Evolutionary conservation across 1,140 invertebrate species (phyloP).

Genomic region (Campoletis sonorensis): DNA sequence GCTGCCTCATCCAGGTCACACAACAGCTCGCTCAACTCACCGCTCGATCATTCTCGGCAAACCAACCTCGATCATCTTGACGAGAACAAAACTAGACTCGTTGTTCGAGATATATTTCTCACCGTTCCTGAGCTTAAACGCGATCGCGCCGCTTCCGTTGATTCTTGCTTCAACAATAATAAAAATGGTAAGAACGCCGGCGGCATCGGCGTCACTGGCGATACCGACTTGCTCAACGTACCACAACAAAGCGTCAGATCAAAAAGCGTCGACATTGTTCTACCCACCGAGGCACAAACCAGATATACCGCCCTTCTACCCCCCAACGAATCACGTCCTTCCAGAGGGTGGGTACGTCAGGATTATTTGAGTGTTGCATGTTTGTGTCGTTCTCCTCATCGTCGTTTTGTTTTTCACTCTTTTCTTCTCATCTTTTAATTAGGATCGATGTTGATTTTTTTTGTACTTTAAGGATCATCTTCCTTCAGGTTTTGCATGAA

Average conservation of each 20-base stretch:
- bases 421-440: too few species aligned
- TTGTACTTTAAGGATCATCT: too few species aligned
- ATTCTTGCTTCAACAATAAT: slow-evolving; percentile 86
- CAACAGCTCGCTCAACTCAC: neutral
- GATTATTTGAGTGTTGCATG: slow-evolving; percentile 41
- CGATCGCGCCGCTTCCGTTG: slow-evolving; percentile 89
- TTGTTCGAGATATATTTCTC: slow-evolving; percentile 86
- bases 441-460: too few species aligned
- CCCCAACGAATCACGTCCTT: slow-evolving; percentile 63
- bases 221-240: slow-evolving; percentile 79
- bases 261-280: slow-evolving; percentile 91
- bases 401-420: neutral
- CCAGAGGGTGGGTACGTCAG: slow-evolving; percentile 72
- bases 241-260: slow-evolving; percentile 85
- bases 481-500: too few species aligned
- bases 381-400: neutral
- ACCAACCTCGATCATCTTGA: neutral
- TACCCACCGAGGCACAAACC: slow-evolving; percentile 90
- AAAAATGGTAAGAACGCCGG: slow-evolving; percentile 83
- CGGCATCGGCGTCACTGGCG: slow-evolving; percentile 51
- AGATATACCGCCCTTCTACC: slow-evolving; percentile 86
- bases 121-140: slow-evolving; percentile 88
- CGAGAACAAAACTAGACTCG: slow-evolving; percentile 64
- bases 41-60: too few species aligned
- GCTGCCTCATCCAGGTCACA: slow-evolving; percentile 57